Evolutionary conservation across 2,888 invertebrate genomes (phyloP).

Genomic region (Cybosia mesomella): DNA sequence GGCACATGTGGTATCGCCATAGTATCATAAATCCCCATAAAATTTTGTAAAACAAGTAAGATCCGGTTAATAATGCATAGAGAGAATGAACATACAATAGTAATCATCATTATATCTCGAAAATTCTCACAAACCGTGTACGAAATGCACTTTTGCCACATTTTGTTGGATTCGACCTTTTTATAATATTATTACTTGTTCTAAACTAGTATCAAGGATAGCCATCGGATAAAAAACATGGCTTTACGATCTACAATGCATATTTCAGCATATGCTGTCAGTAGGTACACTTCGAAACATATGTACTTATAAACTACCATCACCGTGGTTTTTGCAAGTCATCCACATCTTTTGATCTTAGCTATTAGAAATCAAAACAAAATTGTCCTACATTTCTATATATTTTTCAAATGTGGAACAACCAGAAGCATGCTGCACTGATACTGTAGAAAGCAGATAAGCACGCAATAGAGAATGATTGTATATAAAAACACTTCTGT

Average conservation of each 20-base stretch:
- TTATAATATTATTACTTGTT: too few relatives aligned
- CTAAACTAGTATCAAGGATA: too few relatives aligned
- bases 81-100: too few relatives aligned
- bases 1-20: too few relatives aligned
- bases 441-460: conserved; percentile 6
- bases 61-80: too few relatives aligned
- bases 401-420: conserved; percentile 11
- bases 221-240: too few relatives aligned
- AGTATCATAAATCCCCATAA: too few relatives aligned
- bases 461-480: not conserved
- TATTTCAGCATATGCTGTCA: not conserved
- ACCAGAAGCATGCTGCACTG: conserved; percentile 14
- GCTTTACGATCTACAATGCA: not conserved
- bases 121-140: too few relatives aligned
- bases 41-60: too few relatives aligned
- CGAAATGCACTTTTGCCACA: too few relatives aligned
- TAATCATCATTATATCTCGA: too few relatives aligned
- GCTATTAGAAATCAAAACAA: conserved; percentile 5
- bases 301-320: not conserved
- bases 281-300: not conserved
- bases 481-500: not conserved
- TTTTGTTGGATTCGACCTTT: too few relatives aligned
- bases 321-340: not conserved
- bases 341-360: conserved; percentile 7
- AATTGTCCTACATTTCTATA: conserved; percentile 12